A percentile compares a stretch with the other conserved stretches of the same genome.
Evolutionary conservation across 2,888 invertebrate species (phyloP).

Genomic region (Scelioninae gen. 1): DNA sequence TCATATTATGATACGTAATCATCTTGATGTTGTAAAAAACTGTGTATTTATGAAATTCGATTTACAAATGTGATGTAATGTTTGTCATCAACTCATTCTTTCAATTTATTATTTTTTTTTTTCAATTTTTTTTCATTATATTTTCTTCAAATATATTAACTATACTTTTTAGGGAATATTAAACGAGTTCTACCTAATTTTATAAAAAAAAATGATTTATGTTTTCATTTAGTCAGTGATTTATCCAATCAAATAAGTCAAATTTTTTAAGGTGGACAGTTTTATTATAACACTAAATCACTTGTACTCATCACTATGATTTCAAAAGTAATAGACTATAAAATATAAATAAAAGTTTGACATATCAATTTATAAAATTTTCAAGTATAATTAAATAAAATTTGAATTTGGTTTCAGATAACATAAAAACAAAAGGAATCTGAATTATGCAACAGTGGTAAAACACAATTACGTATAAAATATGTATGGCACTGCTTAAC

Average conservation of each 20-base stretch:
- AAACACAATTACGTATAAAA: conserved; percentile 8
- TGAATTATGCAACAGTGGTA: not conserved
- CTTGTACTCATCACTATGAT: too few species aligned
- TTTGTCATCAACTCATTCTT: conserved; percentile 2
- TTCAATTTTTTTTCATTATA: too few species aligned
- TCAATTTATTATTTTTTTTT: not conserved
- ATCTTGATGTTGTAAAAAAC: not conserved
- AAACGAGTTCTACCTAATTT: not conserved
- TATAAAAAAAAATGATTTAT: not conserved
- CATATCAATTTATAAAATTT: too few species aligned
- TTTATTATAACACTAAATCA: too few species aligned
- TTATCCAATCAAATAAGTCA: too few species aligned
- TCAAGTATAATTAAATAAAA: too few species aligned
- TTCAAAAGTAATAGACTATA: too few species aligned
- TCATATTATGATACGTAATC: not conserved
- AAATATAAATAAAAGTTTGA: too few species aligned
- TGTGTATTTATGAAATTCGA: not conserved
- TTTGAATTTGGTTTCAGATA: too few species aligned
- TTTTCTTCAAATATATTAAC: not conserved
- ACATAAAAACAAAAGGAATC: too few species aligned
- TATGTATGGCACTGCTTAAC: not conserved
- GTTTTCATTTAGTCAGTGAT: not conserved
- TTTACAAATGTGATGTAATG: conserved; percentile 1
- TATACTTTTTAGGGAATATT: not conserved
- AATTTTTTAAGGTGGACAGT: too few species aligned